A percentile compares a stretch with the other conserved stretches of the same genome.
Evolutionary conservation across 2,888 invertebrate genomes (phyloP).

Genomic region (Phrixothrix hirtus): DNA sequence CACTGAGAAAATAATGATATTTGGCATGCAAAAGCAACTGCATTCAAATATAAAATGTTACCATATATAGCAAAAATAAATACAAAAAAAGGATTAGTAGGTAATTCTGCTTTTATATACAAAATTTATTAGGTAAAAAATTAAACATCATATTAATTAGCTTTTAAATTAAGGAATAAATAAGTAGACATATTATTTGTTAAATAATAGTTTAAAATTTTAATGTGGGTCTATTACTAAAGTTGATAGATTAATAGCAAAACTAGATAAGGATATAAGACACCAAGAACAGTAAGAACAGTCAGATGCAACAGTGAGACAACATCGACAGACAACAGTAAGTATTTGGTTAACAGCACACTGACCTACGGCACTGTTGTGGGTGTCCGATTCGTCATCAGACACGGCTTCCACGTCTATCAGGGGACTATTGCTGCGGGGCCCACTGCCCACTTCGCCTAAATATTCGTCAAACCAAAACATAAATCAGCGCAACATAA

Average conservation of each 20-base stretch:
- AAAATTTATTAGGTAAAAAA: neutral
- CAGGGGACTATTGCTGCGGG: constrained; percentile 65
- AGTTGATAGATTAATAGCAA: constrained; percentile 23
- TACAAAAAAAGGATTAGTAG: neutral
- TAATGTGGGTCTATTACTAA: constrained; percentile 14
- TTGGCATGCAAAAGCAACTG: neutral
- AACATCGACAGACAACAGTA: constrained; percentile 55
- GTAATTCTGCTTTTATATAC: neutral
- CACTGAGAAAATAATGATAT: too few relatives aligned
- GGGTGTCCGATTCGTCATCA: constrained; percentile 60
- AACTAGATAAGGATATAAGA: constrained; percentile 37
- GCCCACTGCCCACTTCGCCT: constrained; percentile 68
- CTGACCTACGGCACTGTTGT: constrained; percentile 64
- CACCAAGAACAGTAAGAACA: constrained; percentile 42
- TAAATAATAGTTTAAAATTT: constrained; percentile 4
- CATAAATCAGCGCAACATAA: constrained; percentile 29
- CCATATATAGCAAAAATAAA: too few relatives aligned
- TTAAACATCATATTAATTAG: neutral
- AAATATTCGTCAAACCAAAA: constrained; percentile 43
- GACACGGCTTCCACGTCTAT: constrained; percentile 70
- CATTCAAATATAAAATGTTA: neutral
- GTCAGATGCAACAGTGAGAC: constrained; percentile 49
- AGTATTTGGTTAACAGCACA: constrained; percentile 45
- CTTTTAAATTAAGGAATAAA: constrained; percentile 6
- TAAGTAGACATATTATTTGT: constrained; percentile 1